Conservation (phyloP, 2,888 invertebrate genomes). For the Aplocera efformata region DNA sequence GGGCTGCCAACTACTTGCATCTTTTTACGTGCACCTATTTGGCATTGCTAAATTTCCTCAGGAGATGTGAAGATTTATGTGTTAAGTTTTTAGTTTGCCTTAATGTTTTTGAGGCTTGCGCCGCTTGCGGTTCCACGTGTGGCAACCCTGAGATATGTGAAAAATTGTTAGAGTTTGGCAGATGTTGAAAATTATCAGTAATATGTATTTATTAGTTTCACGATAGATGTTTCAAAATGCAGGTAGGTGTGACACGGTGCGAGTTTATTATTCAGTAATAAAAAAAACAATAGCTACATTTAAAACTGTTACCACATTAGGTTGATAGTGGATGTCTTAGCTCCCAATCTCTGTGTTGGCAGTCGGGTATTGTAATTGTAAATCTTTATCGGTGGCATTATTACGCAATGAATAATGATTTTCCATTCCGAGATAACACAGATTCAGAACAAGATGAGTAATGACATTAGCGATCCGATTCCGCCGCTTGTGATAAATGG, state of each 20-base stretch:
- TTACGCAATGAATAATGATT: conserved; percentile 13
- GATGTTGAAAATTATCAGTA: too few species aligned
- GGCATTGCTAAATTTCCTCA: conserved; percentile 12
- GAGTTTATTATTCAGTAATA: too few species aligned
- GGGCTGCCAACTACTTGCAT: conserved; percentile 9
- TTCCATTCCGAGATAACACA: conserved; percentile 8
- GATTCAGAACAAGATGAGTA: conserved; percentile 20
- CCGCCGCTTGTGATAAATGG: conserved; percentile 7
- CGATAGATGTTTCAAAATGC: too few species aligned
- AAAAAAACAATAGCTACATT: too few species aligned
- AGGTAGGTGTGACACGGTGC: too few species aligned
- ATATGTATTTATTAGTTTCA: too few species aligned
- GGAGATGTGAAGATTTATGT: conserved; percentile 18
- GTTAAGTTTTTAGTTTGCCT: conserved; percentile 7
- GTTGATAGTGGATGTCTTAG: too few species aligned
- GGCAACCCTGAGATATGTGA: not conserved
- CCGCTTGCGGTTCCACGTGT: not conserved
- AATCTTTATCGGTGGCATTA: not conserved
- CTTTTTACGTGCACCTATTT: conserved; percentile 1
- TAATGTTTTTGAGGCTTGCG: conserved; percentile 4
- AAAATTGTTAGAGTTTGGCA: not conserved
- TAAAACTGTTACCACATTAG: too few species aligned
- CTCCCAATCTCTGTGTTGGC: too few species aligned
- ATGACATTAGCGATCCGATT: conserved; percentile 5
- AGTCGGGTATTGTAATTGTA: too few species aligned